These are phyloP conservation scores for Cybosia mesomella DNA, from an alignment of 2,888 invertebrate genomes.

Conservation along the genomic window DNA sequence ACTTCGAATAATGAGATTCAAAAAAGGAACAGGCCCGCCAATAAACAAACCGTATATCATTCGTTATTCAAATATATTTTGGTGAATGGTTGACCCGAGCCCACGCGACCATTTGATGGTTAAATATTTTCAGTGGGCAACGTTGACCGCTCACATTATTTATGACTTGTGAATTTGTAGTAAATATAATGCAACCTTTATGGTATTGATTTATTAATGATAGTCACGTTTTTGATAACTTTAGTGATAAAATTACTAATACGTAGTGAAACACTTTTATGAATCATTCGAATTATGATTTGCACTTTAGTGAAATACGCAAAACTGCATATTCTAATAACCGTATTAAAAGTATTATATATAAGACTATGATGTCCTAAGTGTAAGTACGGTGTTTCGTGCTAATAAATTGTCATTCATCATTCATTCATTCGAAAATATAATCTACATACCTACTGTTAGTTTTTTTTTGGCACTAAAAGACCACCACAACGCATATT, in stretches of 20 bases:
- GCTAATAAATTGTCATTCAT: too few species aligned
- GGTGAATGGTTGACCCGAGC: constrained; percentile 84
- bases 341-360: too few species aligned
- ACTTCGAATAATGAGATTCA: constrained; percentile 78
- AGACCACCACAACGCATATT: neutral
- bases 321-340: too few species aligned
- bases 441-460: too few species aligned
- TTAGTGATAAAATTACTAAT: neutral
- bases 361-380: too few species aligned
- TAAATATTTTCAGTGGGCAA: constrained; percentile 85
- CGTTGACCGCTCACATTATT: constrained; percentile 74
- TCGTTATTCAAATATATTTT: constrained; percentile 84
- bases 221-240: neutral
- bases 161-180: constrained; percentile 75
- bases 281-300: too few species aligned
- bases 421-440: too few species aligned
- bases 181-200: constrained; percentile 51
- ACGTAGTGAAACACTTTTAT: neutral
- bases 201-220: constrained; percentile 39
- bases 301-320: too few species aligned
- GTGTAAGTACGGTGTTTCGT: too few species aligned
- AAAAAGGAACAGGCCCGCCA: constrained; percentile 84
- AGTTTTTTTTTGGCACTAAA: neutral
- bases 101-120: constrained; percentile 84
- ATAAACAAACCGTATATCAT: constrained; percentile 87